A percentile compares a stretch with the other conserved stretches of the same genome.
Evolutionary conservation across 37 sponge, comb jelly and placozoan species (phyloP).

Genomic region (Mnemiopsis leidyi): DNA sequence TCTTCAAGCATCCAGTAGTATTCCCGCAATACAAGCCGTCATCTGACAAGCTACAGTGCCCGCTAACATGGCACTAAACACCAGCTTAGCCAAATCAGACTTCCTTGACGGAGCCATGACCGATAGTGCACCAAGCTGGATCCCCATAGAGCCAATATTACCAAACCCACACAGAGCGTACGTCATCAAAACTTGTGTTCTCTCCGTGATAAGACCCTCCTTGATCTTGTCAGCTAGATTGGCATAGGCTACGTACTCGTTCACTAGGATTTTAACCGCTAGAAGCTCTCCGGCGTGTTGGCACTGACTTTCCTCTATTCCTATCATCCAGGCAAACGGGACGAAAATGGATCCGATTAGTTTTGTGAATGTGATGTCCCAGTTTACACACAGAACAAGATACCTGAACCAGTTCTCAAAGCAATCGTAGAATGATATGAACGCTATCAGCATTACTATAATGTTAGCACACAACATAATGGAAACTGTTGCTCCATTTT

Average conservation of each 20-base stretch:
- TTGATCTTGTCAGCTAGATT: not conserved
- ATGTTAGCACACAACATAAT: conserved; percentile 45
- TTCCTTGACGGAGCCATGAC: conserved; percentile 61
- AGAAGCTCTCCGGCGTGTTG: conserved; percentile 54
- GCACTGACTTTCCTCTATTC: conserved; percentile 38
- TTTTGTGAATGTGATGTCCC: conserved; percentile 51
- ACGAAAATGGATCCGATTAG: conserved; percentile 55
- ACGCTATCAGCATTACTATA: conserved; percentile 43
- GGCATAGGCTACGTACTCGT: conserved; percentile 59
- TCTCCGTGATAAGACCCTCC: not conserved
- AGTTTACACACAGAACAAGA: conserved; percentile 31
- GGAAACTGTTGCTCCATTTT: conserved; percentile 38
- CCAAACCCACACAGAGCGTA: conserved; percentile 50
- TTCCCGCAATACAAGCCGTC: conserved; percentile 66
- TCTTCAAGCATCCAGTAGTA: conserved; percentile 39
- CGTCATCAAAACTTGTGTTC: conserved; percentile 12
- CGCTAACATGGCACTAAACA: conserved; percentile 58
- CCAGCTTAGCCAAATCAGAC: conserved; percentile 48
- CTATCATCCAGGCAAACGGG: conserved; percentile 65
- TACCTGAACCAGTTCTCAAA: conserved; percentile 47
- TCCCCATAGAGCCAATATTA: conserved; percentile 42
- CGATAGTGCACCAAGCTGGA: conserved; percentile 56
- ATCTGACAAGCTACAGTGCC: conserved; percentile 66
- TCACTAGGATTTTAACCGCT: conserved; percentile 12
- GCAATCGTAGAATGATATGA: conserved; percentile 37